phyloP scores from a whole-genome alignment of 92 coral and sea anemone genomes.

The Porites lobata region DNA sequence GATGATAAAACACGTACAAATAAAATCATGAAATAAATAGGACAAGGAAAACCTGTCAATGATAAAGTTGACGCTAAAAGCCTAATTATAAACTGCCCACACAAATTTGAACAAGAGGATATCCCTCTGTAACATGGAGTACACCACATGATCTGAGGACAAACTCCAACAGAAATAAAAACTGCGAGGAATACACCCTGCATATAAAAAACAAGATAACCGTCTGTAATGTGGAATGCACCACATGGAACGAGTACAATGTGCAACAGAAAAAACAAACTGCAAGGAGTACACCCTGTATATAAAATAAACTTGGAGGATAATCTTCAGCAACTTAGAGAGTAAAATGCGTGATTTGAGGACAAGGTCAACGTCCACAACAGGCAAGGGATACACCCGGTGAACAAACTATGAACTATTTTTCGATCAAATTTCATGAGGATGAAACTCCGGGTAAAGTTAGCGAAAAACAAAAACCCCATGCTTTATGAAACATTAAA shows the following conservation, averaged over 20 bases:
- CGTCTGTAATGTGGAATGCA: neutral
- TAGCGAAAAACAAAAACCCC: neutral
- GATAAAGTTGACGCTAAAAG: neutral
- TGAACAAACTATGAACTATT: neutral
- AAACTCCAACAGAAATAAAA: neutral
- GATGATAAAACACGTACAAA: neutral
- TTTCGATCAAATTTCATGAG: too few species aligned
- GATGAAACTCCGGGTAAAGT: neutral
- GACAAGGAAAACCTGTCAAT: neutral
- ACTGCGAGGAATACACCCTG: neutral
- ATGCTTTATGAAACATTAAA: neutral
- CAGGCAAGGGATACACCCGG: neutral
- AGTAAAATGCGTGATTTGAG: neutral
- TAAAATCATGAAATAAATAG: neutral
- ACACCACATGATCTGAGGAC: slow-evolving; percentile 2
- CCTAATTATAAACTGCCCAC: neutral
- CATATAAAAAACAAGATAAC: neutral
- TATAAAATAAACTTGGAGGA: neutral
- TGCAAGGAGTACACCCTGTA: neutral
- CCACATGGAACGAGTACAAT: neutral
- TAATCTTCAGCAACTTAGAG: slow-evolving; percentile 4
- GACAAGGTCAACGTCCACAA: neutral
- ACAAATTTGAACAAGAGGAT: neutral
- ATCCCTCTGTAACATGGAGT: slow-evolving; percentile 10
- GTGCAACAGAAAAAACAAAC: neutral